phyloP scores from a whole-genome alignment of 2,797 vertebrate genomes.

The Lithobates sylvaticus region DNA sequence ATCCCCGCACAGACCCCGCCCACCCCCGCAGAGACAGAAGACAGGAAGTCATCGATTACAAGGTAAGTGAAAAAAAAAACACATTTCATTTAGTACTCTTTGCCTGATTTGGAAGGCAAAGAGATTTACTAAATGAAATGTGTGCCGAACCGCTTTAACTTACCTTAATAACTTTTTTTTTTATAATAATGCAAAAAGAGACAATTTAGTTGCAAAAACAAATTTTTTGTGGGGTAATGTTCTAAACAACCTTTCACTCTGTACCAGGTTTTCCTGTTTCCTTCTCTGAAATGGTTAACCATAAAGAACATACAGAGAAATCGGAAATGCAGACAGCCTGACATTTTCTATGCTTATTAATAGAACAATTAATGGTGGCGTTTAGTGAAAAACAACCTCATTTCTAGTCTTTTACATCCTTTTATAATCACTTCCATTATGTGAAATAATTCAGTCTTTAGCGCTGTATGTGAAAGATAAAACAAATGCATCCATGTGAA shows the following conservation, averaged over 20 bases:
- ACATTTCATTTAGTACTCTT: no score
- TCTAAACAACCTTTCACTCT: neutral
- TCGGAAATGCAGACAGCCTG: neutral
- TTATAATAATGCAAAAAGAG: no score
- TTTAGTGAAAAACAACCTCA: slow-evolving; percentile 3
- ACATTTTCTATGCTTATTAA: slow-evolving; percentile 20
- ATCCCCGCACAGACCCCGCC: no score
- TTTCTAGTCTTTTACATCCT: slow-evolving; percentile 16
- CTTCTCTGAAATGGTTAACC: neutral
- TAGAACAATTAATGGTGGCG: slow-evolving; percentile 9
- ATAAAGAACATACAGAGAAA: neutral
- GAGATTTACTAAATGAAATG: no score
- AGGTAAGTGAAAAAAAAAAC: no score
- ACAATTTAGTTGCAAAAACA: neutral
- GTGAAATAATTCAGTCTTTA: neutral
- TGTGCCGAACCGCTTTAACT: no score
- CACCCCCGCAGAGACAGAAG: no score
- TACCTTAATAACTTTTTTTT: no score
- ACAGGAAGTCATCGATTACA: no score
- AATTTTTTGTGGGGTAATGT: neutral
- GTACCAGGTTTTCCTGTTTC: neutral
- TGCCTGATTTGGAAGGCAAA: no score
- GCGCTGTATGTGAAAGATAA: neutral
- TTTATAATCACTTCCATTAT: slow-evolving; percentile 5
- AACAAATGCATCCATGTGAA: slow-evolving; percentile 21